Evolutionary conservation across 1,140 invertebrate genomes (phyloP).

Genomic region (Rhyacophila brunnea): DNA sequence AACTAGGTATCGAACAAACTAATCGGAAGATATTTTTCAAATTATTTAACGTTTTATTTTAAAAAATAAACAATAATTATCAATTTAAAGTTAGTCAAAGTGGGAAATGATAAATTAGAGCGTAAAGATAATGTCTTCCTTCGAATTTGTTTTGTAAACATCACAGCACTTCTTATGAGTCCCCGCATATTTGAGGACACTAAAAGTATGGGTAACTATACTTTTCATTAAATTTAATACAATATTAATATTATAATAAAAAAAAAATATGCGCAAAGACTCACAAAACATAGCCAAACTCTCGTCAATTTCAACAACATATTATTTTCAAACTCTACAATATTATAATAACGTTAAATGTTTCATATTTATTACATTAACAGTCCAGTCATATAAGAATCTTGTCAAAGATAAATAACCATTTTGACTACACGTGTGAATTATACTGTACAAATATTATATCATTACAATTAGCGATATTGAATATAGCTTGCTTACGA

Average conservation of each 20-base stretch:
- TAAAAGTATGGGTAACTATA: slow-evolving; percentile 7
- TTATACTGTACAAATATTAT: background rate
- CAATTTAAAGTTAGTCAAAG: too few relatives aligned
- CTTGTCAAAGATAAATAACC: background rate
- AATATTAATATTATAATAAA: slow-evolving; percentile 25
- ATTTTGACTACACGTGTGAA: too few relatives aligned
- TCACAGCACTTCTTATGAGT: slow-evolving; percentile 29
- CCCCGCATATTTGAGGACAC: slow-evolving; percentile 14
- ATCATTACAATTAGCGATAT: background rate
- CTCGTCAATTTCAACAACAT: slow-evolving; percentile 4
- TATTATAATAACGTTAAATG: background rate
- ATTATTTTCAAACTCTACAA: background rate
- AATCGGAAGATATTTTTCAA: too few relatives aligned
- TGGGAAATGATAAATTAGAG: too few relatives aligned
- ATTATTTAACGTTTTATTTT: too few relatives aligned
- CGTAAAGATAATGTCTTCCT: too few relatives aligned
- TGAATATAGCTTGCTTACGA: background rate
- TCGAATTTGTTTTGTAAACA: slow-evolving; percentile 10
- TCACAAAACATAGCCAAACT: slow-evolving; percentile 6
- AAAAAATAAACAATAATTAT: too few relatives aligned
- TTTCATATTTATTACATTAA: slow-evolving; percentile 2
- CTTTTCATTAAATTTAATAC: slow-evolving; percentile 12
- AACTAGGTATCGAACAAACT: too few relatives aligned
- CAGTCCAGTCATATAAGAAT: slow-evolving; percentile 7
- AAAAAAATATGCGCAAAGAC: slow-evolving; percentile 15